Conservation (phyloP, 1,140 invertebrate genomes). For the Drosophila mauritiana region DNA sequence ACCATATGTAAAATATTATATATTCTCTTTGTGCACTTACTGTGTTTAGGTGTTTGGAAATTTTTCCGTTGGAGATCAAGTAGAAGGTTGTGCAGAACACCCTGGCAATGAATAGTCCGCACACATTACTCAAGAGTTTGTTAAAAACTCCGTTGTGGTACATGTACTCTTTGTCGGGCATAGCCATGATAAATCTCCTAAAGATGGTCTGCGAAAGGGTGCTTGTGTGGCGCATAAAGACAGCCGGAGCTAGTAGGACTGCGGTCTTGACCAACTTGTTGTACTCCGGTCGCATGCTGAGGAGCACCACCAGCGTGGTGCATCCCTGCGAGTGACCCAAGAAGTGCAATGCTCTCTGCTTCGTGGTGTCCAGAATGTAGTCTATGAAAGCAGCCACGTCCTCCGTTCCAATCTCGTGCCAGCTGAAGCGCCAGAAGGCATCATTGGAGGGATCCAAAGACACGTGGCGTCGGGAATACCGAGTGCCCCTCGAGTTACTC, state of each 20-base stretch:
- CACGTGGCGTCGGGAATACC: slow-evolving; percentile 87
- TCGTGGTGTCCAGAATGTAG: slow-evolving; percentile 65
- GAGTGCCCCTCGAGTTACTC: slow-evolving; percentile 89
- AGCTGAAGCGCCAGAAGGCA: slow-evolving; percentile 85
- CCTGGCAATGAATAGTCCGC: not conserved
- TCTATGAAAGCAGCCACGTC: slow-evolving; percentile 89
- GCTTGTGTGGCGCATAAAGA: slow-evolving; percentile 40
- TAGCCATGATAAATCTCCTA: not conserved
- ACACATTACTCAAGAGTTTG: not conserved
- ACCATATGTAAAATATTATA: no score
- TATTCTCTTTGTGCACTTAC: not conserved
- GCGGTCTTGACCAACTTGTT: slow-evolving; percentile 86
- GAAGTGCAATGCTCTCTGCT: slow-evolving; percentile 85
- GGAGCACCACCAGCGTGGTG: slow-evolving; percentile 86
- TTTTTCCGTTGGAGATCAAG: not conserved
- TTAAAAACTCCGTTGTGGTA: not conserved
- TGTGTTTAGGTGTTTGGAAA: not conserved
- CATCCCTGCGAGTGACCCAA: slow-evolving; percentile 86
- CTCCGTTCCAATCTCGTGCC: slow-evolving; percentile 88
- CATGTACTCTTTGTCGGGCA: slow-evolving; percentile 5
- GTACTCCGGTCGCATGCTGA: slow-evolving; percentile 88
- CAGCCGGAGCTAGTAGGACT: slow-evolving; percentile 87
- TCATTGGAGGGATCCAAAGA: slow-evolving; percentile 71
- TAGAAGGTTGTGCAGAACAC: not conserved
- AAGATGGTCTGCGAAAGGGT: not conserved